Conservation (phyloP, 2,113 vertebrate genomes). For the Mystacornis crossleyi region DNA sequence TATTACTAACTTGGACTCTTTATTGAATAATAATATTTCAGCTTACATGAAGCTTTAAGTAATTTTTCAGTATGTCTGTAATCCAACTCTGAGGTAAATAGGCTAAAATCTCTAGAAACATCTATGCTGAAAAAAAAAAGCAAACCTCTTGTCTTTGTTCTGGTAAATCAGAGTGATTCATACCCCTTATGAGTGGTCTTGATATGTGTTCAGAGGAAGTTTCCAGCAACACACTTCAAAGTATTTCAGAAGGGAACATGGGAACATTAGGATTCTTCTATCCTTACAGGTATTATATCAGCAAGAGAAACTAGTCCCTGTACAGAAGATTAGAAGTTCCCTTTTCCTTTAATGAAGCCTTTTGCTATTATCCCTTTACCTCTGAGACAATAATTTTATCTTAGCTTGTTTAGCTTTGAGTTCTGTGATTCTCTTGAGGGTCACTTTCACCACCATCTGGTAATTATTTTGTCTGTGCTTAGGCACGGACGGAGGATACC, state of each 20-base stretch:
- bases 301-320: background rate
- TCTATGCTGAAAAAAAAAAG: accelerated
- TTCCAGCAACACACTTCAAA: background rate
- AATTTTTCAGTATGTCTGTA: background rate
- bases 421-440: background rate
- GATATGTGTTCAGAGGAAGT: background rate
- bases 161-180: background rate
- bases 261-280: background rate
- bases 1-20: background rate
- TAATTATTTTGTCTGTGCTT: conserved; percentile 22
- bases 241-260: background rate
- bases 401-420: background rate
- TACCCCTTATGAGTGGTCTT: background rate
- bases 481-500: background rate
- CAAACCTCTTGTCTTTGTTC: background rate
- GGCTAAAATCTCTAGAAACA: background rate
- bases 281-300: background rate
- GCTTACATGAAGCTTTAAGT: background rate
- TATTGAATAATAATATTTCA: background rate
- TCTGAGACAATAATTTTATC: background rate
- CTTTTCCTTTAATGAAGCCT: background rate
- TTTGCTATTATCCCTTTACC: background rate
- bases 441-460: background rate
- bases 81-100: background rate
- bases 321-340: background rate